A percentile compares a stretch with the other conserved stretches of the same genome.
Evolutionary conservation across 2,797 vertebrate genomes (phyloP).

Genomic region (Discoglossus pictus): DNA sequence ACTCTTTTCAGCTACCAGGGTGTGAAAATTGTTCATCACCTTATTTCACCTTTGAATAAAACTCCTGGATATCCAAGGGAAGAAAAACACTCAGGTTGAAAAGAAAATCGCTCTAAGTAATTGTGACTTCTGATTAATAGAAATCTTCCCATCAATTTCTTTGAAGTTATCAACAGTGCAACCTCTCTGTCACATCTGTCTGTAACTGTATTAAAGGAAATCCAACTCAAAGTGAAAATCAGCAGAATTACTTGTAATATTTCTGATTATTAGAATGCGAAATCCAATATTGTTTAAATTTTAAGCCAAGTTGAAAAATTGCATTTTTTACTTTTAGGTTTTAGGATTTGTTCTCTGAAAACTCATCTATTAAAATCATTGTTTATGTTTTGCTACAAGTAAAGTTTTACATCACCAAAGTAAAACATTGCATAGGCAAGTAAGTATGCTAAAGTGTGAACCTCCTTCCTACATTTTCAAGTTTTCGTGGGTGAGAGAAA

Average conservation of each 20-base stretch:
- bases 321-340: too few species aligned
- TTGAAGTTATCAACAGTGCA: constrained; percentile 31
- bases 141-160: constrained; percentile 43
- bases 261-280: too few species aligned
- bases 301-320: too few species aligned
- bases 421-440: too few species aligned
- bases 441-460: too few species aligned
- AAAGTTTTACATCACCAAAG: too few species aligned
- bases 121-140: constrained; percentile 58
- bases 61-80: constrained; percentile 52
- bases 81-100: constrained; percentile 56
- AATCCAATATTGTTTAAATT: too few species aligned
- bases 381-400: too few species aligned
- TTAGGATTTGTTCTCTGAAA: too few species aligned
- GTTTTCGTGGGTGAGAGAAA: too few species aligned
- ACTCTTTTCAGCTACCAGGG: constrained; percentile 71
- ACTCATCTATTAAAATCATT: too few species aligned
- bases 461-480: too few species aligned
- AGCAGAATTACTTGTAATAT: constrained; percentile 13
- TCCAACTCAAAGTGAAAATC: constrained; percentile 28
- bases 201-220: constrained; percentile 26
- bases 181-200: constrained; percentile 30
- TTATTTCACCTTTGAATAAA: constrained; percentile 64
- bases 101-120: constrained; percentile 58
- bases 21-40: constrained; percentile 72